These are phyloP conservation scores for Xestia ashworthii DNA, from an alignment of 2,888 invertebrate species.

Conservation along the genomic window DNA sequence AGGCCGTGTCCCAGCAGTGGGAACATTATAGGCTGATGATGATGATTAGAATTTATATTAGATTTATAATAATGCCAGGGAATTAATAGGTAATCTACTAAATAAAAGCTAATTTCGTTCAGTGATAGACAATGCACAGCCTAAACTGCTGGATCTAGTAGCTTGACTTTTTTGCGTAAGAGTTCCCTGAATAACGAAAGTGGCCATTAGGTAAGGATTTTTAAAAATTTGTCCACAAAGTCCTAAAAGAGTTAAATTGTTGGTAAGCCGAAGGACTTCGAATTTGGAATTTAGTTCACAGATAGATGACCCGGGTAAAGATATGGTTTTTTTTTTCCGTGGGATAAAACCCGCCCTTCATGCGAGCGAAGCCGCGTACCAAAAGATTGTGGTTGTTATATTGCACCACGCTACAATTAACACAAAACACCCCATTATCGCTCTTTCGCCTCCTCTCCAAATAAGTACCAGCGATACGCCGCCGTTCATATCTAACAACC, in stretches of 20 bases:
- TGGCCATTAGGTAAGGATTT: neutral
- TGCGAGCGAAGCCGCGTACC: rapidly evolving
- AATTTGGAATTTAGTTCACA: neutral
- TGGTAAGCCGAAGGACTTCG: neutral
- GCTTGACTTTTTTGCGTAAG: neutral
- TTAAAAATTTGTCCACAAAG: neutral
- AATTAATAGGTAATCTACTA: neutral
- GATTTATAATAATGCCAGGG: neutral
- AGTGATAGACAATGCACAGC: neutral
- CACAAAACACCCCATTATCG: conserved; percentile 35
- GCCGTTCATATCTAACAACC: conserved; percentile 24
- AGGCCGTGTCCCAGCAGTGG: no score
- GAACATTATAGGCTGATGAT: no score
- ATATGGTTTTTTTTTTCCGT: neutral
- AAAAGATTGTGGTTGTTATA: neutral
- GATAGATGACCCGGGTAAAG: neutral
- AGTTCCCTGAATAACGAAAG: neutral
- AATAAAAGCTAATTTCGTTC: neutral
- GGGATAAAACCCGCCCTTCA: neutral
- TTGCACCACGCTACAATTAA: neutral
- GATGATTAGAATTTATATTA: no score
- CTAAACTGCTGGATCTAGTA: neutral
- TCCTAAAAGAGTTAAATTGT: neutral
- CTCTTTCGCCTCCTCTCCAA: conserved; percentile 20
- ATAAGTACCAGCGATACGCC: conserved; percentile 13